Conservation (phyloP, 2,888 invertebrate species). For the Quadriops clusia region DNA sequence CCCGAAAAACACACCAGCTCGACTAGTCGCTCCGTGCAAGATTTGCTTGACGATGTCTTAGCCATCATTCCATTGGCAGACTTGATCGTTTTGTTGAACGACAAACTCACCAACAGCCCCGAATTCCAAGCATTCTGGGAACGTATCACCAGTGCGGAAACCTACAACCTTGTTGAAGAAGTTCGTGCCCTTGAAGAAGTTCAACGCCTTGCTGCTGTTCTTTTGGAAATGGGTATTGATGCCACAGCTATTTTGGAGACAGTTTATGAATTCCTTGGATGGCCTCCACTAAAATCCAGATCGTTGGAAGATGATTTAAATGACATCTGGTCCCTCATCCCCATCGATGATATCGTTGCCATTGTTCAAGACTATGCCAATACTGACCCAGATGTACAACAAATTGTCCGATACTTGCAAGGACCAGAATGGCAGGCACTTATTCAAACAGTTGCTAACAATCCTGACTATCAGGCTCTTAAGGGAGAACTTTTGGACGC, state of each 20-base stretch:
- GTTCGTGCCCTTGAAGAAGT: conserved; percentile 20
- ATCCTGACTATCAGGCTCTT: conserved; percentile 15
- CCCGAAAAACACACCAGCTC: too few species aligned
- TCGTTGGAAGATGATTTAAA: conserved; percentile 14
- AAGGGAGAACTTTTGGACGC: conserved; percentile 15
- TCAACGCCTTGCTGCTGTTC: conserved; percentile 13
- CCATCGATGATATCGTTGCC: too few species aligned
- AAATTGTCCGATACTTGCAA: conserved; percentile 19
- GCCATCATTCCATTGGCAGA: conserved; percentile 11
- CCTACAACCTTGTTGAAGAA: conserved; percentile 18
- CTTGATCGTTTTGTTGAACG: conserved; percentile 9
- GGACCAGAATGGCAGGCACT: conserved; percentile 19
- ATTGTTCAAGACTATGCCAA: conserved; percentile 17
- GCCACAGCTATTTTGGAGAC: conserved; percentile 16
- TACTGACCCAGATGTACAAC: conserved; percentile 19
- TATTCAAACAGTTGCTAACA: conserved; percentile 11
- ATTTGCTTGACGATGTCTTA: conserved; percentile 15
- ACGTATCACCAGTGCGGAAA: conserved; percentile 14
- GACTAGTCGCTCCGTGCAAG: conserved; percentile 10
- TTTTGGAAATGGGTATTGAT: conserved; percentile 20
- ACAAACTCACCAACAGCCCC: conserved; percentile 13
- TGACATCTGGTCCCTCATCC: too few species aligned
- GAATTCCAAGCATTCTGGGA: conserved; percentile 15
- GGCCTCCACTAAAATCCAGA: conserved; percentile 14
- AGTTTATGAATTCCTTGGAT: conserved; percentile 19